Conservation (phyloP, 23 tunicate genomes). For the Styela plicata region DNA sequence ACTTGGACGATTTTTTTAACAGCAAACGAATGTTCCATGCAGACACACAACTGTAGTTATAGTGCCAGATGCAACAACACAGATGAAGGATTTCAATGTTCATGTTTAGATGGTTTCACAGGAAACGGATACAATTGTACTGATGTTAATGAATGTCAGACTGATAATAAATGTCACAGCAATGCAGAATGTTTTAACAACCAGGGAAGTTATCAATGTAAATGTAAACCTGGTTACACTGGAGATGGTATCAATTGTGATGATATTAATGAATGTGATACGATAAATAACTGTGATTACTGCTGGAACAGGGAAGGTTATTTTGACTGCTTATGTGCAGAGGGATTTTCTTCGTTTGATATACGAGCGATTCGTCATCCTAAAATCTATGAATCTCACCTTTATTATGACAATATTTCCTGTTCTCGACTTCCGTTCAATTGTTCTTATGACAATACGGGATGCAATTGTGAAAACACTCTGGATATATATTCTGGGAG, state of each 20-base stretch:
- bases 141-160: background rate
- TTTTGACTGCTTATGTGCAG: background rate
- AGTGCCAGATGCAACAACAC: conserved; percentile 30
- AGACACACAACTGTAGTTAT: conserved; percentile 18
- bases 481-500: background rate
- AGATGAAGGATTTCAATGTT: conserved; percentile 47
- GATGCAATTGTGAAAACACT: background rate
- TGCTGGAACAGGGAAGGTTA: background rate
- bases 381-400: background rate
- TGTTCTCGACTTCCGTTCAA: background rate
- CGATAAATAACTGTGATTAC: background rate
- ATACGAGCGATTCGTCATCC: background rate
- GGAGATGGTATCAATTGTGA: conserved; percentile 29
- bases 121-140: too few species aligned
- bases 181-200: conserved; percentile 23
- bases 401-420: background rate
- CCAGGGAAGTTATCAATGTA: conserved; percentile 28
- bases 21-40: conserved; percentile 41
- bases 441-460: background rate
- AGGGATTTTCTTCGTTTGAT: background rate
- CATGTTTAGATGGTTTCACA: too few species aligned
- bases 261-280: conserved; percentile 32
- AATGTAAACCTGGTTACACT: conserved; percentile 28
- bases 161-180: conserved; percentile 14
- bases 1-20: too few species aligned